These are phyloP conservation scores for Drosophila burlai DNA, from an alignment of 1,140 invertebrate genomes.

Conservation along the genomic window DNA sequence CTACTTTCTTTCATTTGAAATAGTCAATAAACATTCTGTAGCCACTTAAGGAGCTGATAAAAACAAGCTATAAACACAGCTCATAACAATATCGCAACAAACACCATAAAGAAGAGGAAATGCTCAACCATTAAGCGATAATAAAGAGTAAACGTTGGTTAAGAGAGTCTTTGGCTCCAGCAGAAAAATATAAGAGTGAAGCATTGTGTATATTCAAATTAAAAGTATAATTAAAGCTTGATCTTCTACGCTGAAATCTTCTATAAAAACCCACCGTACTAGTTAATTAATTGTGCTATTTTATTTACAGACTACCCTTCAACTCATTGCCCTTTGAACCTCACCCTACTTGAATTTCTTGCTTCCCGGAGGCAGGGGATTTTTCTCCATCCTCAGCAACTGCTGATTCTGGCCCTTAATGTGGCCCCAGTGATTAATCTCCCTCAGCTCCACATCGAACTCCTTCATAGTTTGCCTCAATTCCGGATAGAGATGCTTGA, in stretches of 20 bases:
- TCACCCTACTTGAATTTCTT: conserved; percentile 47
- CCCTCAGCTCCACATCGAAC: conserved; percentile 87
- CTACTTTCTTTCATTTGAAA: too few species aligned
- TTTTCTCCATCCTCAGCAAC: conserved; percentile 85
- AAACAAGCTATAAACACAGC: background rate
- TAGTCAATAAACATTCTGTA: background rate
- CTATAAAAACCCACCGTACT: background rate
- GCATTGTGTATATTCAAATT: background rate
- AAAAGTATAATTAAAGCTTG: background rate
- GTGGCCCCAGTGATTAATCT: conserved; percentile 87
- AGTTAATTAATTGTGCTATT: background rate
- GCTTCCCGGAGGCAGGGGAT: conserved; percentile 80
- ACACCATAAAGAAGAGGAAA: conserved; percentile 14
- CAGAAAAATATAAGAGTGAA: background rate
- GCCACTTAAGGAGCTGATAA: background rate
- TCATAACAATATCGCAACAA: conserved; percentile 2
- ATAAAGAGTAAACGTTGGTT: background rate
- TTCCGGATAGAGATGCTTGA: conserved; percentile 88
- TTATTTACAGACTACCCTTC: background rate
- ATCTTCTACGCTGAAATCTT: background rate
- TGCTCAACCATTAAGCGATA: background rate
- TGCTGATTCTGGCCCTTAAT: conserved; percentile 89
- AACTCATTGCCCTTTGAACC: background rate
- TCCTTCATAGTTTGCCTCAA: conserved; percentile 89
- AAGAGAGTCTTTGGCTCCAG: conserved; percentile 1